Percentiles rank a stretch among this genome's conserved stretches.
Conservation (phyloP, 2,888 invertebrate genomes). For the Neoascia interrupta region DNA sequence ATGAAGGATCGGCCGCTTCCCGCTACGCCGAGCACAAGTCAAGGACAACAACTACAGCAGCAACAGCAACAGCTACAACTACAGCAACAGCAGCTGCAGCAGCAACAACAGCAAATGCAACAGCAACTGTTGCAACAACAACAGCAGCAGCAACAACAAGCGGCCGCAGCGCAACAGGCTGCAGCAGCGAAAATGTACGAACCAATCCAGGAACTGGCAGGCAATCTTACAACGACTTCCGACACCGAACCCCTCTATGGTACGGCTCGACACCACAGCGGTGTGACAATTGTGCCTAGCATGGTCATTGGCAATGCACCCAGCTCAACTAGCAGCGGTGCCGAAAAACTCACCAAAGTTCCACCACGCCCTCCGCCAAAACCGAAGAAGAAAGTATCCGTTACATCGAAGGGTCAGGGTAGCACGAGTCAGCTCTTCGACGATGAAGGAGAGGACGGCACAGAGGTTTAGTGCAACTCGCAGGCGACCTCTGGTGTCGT, state of each 20-base stretch:
- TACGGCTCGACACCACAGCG: constrained; percentile 73
- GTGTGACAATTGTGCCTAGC: constrained; percentile 76
- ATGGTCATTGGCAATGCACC: constrained; percentile 80
- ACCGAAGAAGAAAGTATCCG: constrained; percentile 87
- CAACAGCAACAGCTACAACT: constrained; percentile 79
- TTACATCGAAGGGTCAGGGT: constrained; percentile 79
- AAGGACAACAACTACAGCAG: constrained; percentile 75
- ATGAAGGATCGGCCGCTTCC: constrained; percentile 85
- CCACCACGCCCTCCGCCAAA: constrained; percentile 92
- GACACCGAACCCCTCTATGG: constrained; percentile 78
- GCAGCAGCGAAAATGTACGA: constrained; percentile 76
- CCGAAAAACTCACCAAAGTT: constrained; percentile 82
- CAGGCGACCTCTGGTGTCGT: constrained; percentile 23
- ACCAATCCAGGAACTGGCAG: constrained; percentile 77
- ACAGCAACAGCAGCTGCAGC: constrained; percentile 66
- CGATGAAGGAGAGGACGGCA: constrained; percentile 93
- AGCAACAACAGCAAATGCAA: constrained; percentile 71
- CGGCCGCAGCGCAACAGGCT: constrained; percentile 39
- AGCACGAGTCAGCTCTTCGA: constrained; percentile 89
- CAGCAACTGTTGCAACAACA: constrained; percentile 70
- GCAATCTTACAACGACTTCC: constrained; percentile 73
- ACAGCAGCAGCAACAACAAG: constrained; percentile 72
- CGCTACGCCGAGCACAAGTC: constrained; percentile 81
- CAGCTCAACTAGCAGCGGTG: constrained; percentile 74
- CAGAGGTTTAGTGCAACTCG: constrained; percentile 85